Evolutionary conservation across 2,113 vertebrate genomes (phyloP).

Genomic region (Taurulus bubalis): DNA sequence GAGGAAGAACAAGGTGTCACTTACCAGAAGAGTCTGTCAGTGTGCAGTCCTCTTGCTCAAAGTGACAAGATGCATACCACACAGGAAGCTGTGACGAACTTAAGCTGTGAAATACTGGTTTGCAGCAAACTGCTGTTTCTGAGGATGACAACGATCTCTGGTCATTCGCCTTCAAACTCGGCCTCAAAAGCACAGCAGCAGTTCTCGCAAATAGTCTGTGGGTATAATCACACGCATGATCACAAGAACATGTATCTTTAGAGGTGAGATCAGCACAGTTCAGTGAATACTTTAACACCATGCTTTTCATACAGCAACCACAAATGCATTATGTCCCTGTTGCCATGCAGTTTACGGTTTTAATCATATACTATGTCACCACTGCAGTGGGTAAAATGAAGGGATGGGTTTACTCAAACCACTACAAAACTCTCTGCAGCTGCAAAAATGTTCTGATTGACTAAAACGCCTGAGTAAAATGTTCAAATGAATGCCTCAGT

Average conservation of each 20-base stretch:
- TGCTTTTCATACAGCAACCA: slow-evolving; percentile 10
- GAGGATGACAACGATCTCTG: slow-evolving; percentile 65
- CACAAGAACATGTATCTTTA: not conserved
- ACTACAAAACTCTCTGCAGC: not conserved
- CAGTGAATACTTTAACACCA: slow-evolving; percentile 19
- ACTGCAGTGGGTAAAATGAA: not conserved
- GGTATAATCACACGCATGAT: not conserved
- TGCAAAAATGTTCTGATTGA: not conserved
- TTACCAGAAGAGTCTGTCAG: slow-evolving; percentile 71
- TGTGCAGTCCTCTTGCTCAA: slow-evolving; percentile 62
- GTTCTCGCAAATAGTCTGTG: too few species aligned
- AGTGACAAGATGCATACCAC: slow-evolving; percentile 62
- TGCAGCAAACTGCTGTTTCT: slow-evolving; percentile 60
- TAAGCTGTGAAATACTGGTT: slow-evolving; percentile 56
- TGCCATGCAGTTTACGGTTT: slow-evolving; percentile 17
- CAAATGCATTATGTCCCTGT: slow-evolving; percentile 40
- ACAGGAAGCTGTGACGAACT: slow-evolving; percentile 82
- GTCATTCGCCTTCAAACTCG: slow-evolving; percentile 19
- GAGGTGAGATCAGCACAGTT: slow-evolving; percentile 14
- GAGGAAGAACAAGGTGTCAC: slow-evolving; percentile 51
- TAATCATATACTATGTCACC: not conserved
- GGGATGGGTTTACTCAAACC: not conserved
- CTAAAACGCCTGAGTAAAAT: not conserved
- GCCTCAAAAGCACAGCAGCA: too few species aligned
- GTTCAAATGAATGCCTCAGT: not conserved